Evolutionary conservation across 2,113 vertebrate species (phyloP), one percentile per base, ranked within the genome.

Genomic region (Alces alces): DNA sequence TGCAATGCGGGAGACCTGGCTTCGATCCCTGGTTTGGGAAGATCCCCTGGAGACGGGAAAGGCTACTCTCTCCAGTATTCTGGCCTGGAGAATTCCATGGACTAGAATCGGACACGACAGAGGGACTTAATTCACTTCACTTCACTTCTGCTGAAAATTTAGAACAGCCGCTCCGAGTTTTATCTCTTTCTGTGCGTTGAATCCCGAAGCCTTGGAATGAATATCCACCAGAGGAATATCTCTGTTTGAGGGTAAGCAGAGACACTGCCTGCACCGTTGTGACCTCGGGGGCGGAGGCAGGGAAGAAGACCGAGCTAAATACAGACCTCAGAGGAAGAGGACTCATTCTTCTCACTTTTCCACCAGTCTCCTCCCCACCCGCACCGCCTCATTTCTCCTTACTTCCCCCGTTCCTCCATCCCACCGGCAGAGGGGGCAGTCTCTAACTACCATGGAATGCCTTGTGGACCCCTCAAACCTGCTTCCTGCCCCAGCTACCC

Each of bases 221-320:
- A 55, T 30, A 93, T 5, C 60, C 19, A 52, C 25, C 15, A 61
- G 33, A 93, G 23, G 30, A 28, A 76, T 66, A 55, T 3, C 25
- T 86, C 76, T 28, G 79, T 89, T 93, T 97, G 5, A 50, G n/a
- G 73, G 39, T 39, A 73, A 97, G 36, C 43, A 80, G 55, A 89
- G 50, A 86, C 9, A 30, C 9, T 70, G 10, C 19, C 43, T 89
- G 61, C 36, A 89, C 28, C 39, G 10, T 58, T 55, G 28, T 89
- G 73, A 85, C 43, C 36, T 91, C 60, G 33, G 45, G 13, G 36
- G 39, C 6, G 21, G 66, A 92, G 43, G 60, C 36, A 70, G n/a
- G 39, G 84, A 90, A 54, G 39, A 87, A 91, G 43, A 45, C 10
- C 9, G 88, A 80, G 36, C 5, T 90, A 47, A 89, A 30, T 84